These are phyloP conservation scores for Drosophila trapezifrons DNA, from an alignment of 1,140 invertebrate genomes.

Conservation along the genomic window DNA sequence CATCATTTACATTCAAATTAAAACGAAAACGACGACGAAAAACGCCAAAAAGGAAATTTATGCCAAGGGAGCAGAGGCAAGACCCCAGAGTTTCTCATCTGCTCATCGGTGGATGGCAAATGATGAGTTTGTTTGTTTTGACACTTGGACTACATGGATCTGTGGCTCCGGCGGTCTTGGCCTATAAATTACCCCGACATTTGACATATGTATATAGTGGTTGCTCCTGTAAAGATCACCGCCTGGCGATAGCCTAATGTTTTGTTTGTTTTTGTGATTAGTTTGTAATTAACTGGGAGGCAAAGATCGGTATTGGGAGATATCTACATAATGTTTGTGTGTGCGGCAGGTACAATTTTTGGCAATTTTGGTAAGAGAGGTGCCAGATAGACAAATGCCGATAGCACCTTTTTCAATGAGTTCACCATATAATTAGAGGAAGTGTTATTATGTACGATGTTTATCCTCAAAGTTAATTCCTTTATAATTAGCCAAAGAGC, in stretches of 20 bases:
- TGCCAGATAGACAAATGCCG: slow-evolving; percentile 79
- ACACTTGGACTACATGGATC: slow-evolving; percentile 73
- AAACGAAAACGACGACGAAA: slow-evolving; percentile 55
- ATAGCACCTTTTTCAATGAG: slow-evolving; percentile 73
- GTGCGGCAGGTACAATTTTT: slow-evolving; percentile 24
- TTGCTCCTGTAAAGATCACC: slow-evolving; percentile 63
- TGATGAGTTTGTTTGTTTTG: slow-evolving; percentile 74
- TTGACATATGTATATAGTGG: slow-evolving; percentile 61
- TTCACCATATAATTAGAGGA: slow-evolving; percentile 60
- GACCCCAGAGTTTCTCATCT: slow-evolving; percentile 4
- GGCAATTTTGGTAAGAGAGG: slow-evolving; percentile 48
- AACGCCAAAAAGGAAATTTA: slow-evolving; percentile 76
- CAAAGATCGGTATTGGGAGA: slow-evolving; percentile 35
- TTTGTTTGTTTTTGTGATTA: slow-evolving; percentile 77
- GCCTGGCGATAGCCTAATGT: slow-evolving; percentile 69
- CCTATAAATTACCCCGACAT: slow-evolving; percentile 75
- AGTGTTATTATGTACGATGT: slow-evolving; percentile 59
- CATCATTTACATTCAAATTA: slow-evolving; percentile 83
- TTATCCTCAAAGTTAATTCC: slow-evolving; percentile 76
- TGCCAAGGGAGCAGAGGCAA: slow-evolving; percentile 58
- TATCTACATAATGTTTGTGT: slow-evolving; percentile 25
- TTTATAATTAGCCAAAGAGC: slow-evolving; percentile 65
- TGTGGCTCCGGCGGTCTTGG: slow-evolving; percentile 48
- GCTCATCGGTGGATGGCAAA: slow-evolving; percentile 27
- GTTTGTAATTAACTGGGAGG: slow-evolving; percentile 75